phyloP scores from a whole-genome alignment of 2,888 invertebrate species.

The Limnephilus lunatus region DNA sequence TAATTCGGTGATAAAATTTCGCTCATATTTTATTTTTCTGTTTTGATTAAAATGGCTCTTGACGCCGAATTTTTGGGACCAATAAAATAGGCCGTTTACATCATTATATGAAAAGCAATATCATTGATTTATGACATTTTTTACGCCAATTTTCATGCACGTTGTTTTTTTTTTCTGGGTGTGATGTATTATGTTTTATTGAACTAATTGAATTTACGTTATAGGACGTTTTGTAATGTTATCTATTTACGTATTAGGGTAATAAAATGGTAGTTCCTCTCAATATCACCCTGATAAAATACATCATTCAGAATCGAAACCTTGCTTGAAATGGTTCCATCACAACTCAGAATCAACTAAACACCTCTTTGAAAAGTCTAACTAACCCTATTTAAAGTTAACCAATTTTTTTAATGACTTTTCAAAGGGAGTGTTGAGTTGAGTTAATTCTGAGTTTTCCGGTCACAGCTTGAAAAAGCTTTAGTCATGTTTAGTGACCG shows the following conservation, averaged over 20 bases:
- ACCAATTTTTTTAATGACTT: too few species aligned
- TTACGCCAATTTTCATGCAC: background rate
- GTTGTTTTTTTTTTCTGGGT: background rate
- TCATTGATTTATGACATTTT: background rate
- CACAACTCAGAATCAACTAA: too few species aligned
- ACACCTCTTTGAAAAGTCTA: too few species aligned
- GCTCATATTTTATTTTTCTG: conserved; percentile 33
- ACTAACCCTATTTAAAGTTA: too few species aligned
- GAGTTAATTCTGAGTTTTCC: too few species aligned
- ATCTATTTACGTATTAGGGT: background rate
- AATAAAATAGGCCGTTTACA: background rate
- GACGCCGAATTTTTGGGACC: background rate
- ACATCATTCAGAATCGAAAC: too few species aligned
- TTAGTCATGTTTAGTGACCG: too few species aligned
- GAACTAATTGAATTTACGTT: background rate
- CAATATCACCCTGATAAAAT: too few species aligned
- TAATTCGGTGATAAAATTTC: conserved; percentile 43
- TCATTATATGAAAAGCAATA: background rate
- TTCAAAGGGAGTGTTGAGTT: too few species aligned
- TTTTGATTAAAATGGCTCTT: background rate
- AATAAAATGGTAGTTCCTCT: too few species aligned
- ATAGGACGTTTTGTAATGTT: background rate
- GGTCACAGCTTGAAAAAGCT: too few species aligned
- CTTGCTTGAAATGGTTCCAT: too few species aligned
- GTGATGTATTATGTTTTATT: background rate